Evolutionary conservation across 2,113 vertebrate species (phyloP).

Genomic region (Platichthys flesus): DNA sequence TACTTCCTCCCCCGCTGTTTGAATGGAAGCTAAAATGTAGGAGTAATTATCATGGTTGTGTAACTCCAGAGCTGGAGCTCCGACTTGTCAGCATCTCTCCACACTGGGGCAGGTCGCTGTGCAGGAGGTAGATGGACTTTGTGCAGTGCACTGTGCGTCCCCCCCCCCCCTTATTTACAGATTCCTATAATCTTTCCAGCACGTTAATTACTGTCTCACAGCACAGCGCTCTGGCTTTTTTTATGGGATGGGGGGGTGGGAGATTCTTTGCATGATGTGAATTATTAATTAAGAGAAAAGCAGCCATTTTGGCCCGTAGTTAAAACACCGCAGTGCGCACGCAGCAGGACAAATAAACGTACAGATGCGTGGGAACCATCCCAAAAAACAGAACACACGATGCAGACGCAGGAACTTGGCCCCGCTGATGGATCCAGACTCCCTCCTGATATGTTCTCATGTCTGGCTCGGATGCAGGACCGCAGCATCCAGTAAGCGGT

Average conservation of each 20-base stretch:
- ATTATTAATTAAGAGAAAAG: conserved; percentile 50
- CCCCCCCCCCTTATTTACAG: conserved; percentile 13
- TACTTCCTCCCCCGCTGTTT: too few relatives aligned
- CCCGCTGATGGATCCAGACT: conserved; percentile 31
- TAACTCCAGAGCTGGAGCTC: conserved; percentile 14
- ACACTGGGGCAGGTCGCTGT: conserved; percentile 5
- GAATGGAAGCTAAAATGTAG: conserved; percentile 22
- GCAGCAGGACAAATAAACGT: conserved; percentile 26
- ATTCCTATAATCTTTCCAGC: conserved; percentile 9
- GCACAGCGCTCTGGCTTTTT: background rate
- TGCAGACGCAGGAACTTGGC: conserved; percentile 35
- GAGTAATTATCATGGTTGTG: conserved; percentile 42
- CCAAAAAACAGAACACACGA: background rate
- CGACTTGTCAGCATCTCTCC: background rate
- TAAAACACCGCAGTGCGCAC: conserved; percentile 1
- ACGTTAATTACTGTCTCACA: conserved; percentile 15
- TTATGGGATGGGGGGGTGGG: background rate
- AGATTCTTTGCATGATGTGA: conserved; percentile 11
- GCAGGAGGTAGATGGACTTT: conserved; percentile 8
- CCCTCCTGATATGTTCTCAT: conserved; percentile 31
- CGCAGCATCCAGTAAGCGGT: conserved; percentile 58
- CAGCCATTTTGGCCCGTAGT: conserved; percentile 24
- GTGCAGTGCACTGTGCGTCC: background rate
- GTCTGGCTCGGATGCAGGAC: conserved; percentile 49
- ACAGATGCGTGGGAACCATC: conserved; percentile 20